Evolutionary conservation across 2,797 vertebrate genomes (phyloP), one percentile per base, ranked within the genome.

Genomic region (Poeciliopsis presidionis): DNA sequence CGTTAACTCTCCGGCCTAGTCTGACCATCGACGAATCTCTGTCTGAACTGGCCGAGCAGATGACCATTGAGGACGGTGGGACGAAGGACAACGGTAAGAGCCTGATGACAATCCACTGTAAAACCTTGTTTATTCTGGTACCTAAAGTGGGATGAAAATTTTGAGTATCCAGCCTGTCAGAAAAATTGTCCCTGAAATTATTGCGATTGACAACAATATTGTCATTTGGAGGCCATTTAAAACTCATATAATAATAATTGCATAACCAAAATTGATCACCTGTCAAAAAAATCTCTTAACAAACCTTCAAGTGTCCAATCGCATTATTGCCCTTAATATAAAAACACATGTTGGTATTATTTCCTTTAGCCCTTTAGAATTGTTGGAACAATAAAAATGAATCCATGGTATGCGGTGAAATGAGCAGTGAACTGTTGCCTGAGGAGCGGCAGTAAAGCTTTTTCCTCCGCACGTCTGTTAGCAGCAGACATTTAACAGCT

Each of bases 11-110:
- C 78, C 96, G 98, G 75, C 96, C 98, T 91, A 99, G 98, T 92
- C 98, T 99, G 93, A 98, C 97, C 86, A 97, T 99, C 18, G 98
- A 99, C 79, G 98, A 99, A 83, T 99, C 98, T 0, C 94, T 99
- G 71, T 99, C 98, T 2, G 98, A 99, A 90, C 93, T 99, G 86
- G 98, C 98, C 0, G 98, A 99, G 91, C 98, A 99, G 96, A 98
- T 99, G 98, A 99, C 98, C 81, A 97, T 99, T 46, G 98, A 99
- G 94, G 98, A 99, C 81, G 97, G 96, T 76, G 98, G 97, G 94
- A 98, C 96, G 89, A 98, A 98, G 92, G 98, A 99, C 94, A 99
- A 97, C 0, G 98, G 98, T 99, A 91, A 95, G 22, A 55, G 7
- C 6, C 57, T 33, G 57, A 33, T 18, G 5, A 20, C 6, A 8